A percentile compares a stretch with the other conserved stretches of the same genome.
These are phyloP conservation scores for Mylabris sibirica DNA, from an alignment of 2,888 invertebrate species.

Conservation along the genomic window DNA sequence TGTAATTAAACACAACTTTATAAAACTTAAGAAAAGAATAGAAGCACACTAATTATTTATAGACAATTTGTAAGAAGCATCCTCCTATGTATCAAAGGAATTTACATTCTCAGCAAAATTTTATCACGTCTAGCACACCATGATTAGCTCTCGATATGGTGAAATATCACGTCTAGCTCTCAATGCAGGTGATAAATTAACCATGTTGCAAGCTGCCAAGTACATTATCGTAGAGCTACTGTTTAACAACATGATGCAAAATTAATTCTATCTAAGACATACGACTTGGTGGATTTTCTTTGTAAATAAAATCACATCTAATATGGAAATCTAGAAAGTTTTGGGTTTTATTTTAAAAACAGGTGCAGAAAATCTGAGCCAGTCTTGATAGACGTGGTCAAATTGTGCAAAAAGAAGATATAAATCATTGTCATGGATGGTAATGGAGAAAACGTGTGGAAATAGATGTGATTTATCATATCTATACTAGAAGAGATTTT, in stretches of 20 bases:
- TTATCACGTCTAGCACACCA: background rate
- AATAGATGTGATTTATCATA: constrained; percentile 58
- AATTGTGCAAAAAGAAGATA: constrained; percentile 56
- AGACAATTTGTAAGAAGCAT: background rate
- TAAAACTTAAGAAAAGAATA: background rate
- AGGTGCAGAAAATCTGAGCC: constrained; percentile 34
- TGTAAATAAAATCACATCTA: background rate
- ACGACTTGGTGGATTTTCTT: background rate
- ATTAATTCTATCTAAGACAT: background rate
- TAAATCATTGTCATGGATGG: constrained; percentile 56
- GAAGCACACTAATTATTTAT: constrained; percentile 14
- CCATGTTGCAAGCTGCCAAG: constrained; percentile 13
- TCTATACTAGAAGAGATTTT: constrained; percentile 38
- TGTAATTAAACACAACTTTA: constrained; percentile 12
- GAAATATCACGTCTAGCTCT: background rate
- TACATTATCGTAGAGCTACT: background rate
- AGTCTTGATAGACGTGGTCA: constrained; percentile 55
- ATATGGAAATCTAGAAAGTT: background rate
- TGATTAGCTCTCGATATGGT: background rate
- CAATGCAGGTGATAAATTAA: constrained; percentile 12
- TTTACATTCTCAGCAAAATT: background rate
- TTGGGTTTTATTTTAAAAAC: constrained; percentile 9
- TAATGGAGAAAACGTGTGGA: constrained; percentile 55
- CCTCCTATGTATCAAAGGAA: background rate
- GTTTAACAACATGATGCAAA: background rate